Base-by-base conservation (phyloP, 2,888 invertebrate species). In the Ophioninae sp. region DNA sequence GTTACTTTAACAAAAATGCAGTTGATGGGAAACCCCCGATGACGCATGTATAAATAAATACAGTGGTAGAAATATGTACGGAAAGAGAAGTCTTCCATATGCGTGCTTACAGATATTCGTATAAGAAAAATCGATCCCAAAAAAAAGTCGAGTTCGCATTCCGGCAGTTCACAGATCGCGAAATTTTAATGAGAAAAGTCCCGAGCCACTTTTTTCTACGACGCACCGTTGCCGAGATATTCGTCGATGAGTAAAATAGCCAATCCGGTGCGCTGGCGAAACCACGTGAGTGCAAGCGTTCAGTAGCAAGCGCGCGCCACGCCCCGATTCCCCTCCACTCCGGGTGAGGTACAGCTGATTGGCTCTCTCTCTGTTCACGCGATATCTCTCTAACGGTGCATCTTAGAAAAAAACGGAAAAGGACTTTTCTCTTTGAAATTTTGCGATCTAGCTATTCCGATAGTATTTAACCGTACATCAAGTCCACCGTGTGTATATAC, bases 21-120 rank as follows among this genome's bases (percentile, higher is more conserved):
- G 22, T 72, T 58, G 39, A 22, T 22, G 61, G 22, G 22, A 17
- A 61, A 17, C 41, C n/a, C 59, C 39, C 72, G 41, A 39, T 61
- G 58, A 41, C 39, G 39, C 39, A 59, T 72, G 22, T 41, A 67
- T 41, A 74, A 64, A 74, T 44, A 74, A 61, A 74, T 30, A 51
- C 63, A 74, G 17, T 20, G 51, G 44, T 64, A 44, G 37, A 51
- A 37, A 20, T 63, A 63, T 63, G 20, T 63, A 59, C 69, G 20
- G 39, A 73, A 61, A 23, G 6, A 51, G 69, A 73, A n/a, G 58
- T 22, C 30, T 78, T 67, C 61, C 63, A 17, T 41, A 64, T 58
- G 23, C 22, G 6, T 23, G 39, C 61, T 20, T 61, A 72, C 22
- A 58, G 6, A 41, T 72, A 61, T 61, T 51, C 17, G 6, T 0